These are phyloP conservation scores for Listronotus oregonensis DNA, from an alignment of 1,140 invertebrate species.

Conservation along the genomic window DNA sequence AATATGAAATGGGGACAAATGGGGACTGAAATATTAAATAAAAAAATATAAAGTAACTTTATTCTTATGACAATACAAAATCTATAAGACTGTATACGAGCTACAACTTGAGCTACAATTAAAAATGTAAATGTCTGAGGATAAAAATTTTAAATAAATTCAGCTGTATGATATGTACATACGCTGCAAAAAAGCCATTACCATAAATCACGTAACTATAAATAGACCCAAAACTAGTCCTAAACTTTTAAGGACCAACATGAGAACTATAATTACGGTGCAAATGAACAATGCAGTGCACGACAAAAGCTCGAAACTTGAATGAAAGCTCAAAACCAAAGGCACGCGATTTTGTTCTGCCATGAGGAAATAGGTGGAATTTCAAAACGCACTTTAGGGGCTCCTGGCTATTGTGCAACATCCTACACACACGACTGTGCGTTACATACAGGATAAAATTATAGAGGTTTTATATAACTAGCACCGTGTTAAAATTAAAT, in stretches of 20 bases:
- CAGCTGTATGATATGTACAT: too few relatives aligned
- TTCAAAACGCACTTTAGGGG: constrained; percentile 37
- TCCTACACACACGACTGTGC: constrained; percentile 28
- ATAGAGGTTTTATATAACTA: constrained; percentile 29
- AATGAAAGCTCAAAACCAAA: constrained; percentile 27
- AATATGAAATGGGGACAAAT: too few relatives aligned
- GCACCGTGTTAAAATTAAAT: constrained; percentile 8
- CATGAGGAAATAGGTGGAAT: constrained; percentile 37
- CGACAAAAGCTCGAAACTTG: constrained; percentile 27
- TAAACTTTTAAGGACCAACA: constrained; percentile 19
- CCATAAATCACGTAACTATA: constrained; percentile 16
- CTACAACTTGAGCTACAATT: too few relatives aligned
- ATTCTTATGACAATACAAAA: too few relatives aligned
- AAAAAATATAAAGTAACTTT: too few relatives aligned
- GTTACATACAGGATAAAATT: constrained; percentile 15
- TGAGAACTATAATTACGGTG: constrained; percentile 37
- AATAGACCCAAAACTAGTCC: constrained; percentile 18
- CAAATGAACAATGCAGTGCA: constrained; percentile 31
- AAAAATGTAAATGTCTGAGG: not conserved
- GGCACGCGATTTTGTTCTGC: constrained; percentile 21
- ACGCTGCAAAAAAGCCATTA: constrained; percentile 12
- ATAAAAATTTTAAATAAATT: not conserved
- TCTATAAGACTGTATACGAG: too few relatives aligned
- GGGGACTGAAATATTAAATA: too few relatives aligned
- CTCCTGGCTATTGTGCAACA: constrained; percentile 23